phyloP scores from a whole-genome alignment of 2,113 vertebrate species.

The Furnarius figulus region DNA sequence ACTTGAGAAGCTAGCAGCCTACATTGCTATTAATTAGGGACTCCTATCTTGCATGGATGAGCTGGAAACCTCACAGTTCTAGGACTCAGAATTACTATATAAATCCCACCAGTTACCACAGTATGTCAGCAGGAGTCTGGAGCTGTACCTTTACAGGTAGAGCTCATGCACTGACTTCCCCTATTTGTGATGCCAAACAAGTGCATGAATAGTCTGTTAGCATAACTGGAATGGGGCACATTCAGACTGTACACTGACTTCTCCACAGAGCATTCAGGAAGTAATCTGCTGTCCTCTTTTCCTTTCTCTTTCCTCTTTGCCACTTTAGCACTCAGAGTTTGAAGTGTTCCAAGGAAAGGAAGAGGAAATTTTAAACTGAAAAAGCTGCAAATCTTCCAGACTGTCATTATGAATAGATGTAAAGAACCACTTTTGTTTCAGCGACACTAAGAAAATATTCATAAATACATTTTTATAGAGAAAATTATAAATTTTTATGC shows the following conservation, averaged over 20 bases:
- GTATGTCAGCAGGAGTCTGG: neutral
- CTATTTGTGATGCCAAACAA: neutral
- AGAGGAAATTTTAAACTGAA: neutral
- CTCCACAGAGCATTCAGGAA: neutral
- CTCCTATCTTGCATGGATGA: neutral
- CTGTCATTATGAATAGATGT: neutral
- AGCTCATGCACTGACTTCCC: neutral
- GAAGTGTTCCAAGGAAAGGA: neutral
- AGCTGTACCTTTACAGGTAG: neutral
- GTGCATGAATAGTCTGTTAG: neutral
- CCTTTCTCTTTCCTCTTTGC: neutral
- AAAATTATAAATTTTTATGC: neutral
- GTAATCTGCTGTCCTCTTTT: neutral
- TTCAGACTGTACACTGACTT: neutral
- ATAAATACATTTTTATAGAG: neutral
- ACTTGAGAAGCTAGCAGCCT: neutral
- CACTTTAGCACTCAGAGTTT: neutral
- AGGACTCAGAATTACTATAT: neutral
- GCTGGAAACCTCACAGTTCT: neutral
- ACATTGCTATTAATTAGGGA: neutral
- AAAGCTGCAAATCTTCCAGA: neutral
- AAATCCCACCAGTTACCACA: neutral
- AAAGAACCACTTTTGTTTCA: neutral
- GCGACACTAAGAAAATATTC: neutral
- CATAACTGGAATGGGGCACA: neutral